Evolutionary conservation across 1,140 invertebrate genomes (phyloP), one percentile per base, ranked within the genome.

Genomic region (Drosophila nasuta): DNA sequence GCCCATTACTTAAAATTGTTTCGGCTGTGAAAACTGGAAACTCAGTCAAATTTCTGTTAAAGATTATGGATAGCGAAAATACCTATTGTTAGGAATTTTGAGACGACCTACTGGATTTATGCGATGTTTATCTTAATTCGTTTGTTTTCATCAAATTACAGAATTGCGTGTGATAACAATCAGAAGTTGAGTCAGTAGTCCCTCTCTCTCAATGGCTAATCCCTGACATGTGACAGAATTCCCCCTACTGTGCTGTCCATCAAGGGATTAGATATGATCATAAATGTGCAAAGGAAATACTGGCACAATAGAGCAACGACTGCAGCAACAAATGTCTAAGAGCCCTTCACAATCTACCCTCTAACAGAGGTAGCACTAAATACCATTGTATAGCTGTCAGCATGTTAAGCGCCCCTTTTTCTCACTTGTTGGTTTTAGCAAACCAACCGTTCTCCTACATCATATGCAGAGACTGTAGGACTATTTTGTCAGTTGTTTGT

Each of bases 121-220:
- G 67, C 65, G 85, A 88, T 90, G 76, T 74, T 77, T 90, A 90
- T 90, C 82, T 87, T 91, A 91, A 91, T 87, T 91, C 87, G 82
- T 91, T 91, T 91, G 87, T 91, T 87, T 91, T 91, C 87, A 91
- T 91, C 87, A 91, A 88, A 91, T 91, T 91, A 91, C 87, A 91
- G 90, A 90, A 91, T 91, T 91, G 82, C 87, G 82, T 87, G 87
- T 75, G 87, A 91, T 91, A 91, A 91, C 82, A 91, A 91, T 91
- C 87, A 62, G 35, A 59, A 48, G 66, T 67, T 69, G 81, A 63
- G 71, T 63, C 67, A 64, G 52, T 13, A 57, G 54, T 57, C 52
- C 25, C 35, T n/a, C 56, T 69, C 38, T 52, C 51, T 70, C 41
- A 43, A 30, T 38, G 45, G 58, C 81, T 87, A 89, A 88, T 87